Evolutionary conservation across 2,113 vertebrate species (phyloP).

Genomic region (Chloropsis hardwickii): DNA sequence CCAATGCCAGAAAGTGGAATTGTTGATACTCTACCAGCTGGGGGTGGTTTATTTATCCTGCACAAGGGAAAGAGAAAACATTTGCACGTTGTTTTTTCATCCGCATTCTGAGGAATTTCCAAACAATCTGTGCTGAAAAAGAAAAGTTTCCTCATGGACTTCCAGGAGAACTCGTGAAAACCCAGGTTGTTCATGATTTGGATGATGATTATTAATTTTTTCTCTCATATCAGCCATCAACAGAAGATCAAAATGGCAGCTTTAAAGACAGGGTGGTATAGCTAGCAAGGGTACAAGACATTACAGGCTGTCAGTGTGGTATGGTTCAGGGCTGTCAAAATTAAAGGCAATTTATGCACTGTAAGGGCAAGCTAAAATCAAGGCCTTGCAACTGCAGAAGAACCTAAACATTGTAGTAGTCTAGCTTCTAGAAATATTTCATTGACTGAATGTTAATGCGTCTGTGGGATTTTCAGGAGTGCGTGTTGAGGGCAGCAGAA

Average conservation of each 20-base stretch:
- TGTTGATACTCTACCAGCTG: background rate
- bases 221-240: background rate
- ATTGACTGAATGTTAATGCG: constrained; percentile 54
- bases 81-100: background rate
- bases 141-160: background rate
- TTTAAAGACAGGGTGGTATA: background rate
- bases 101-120: background rate
- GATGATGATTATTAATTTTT: background rate
- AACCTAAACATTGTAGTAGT: constrained; percentile 45
- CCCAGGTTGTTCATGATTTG: background rate
- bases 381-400: constrained; percentile 12
- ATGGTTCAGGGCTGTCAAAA: constrained; percentile 12
- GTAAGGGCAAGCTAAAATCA: background rate
- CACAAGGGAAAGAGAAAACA: background rate
- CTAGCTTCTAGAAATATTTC: constrained; percentile 50
- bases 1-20: background rate
- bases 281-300: background rate
- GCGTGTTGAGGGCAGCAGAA: constrained; percentile 28
- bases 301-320: background rate
- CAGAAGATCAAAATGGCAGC: background rate
- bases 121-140: background rate
- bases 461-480: constrained; percentile 54
- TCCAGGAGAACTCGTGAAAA: background rate
- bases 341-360: background rate
- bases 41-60: background rate